phyloP scores from a whole-genome alignment of 2,888 invertebrate species.

The Pardosa pseudoannulata region DNA sequence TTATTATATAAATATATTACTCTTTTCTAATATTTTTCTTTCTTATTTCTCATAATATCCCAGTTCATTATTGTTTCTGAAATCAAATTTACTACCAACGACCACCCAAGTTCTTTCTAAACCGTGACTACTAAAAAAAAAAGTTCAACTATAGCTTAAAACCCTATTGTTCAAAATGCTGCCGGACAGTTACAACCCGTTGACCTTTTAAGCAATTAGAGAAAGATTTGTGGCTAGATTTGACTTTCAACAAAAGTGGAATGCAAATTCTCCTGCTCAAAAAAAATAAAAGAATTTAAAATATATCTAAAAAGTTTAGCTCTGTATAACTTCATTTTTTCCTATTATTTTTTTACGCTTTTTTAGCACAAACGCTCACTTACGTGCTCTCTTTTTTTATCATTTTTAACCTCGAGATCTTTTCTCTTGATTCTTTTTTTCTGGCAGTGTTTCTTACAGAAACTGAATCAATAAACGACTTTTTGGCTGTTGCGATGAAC shows the following conservation, averaged over 20 bases:
- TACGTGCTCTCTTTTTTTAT: conserved; percentile 19
- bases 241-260: conserved; percentile 54
- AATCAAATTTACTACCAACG: too few relatives aligned
- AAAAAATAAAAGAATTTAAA: conserved; percentile 46
- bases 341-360: background rate
- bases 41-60: too few relatives aligned
- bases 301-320: conserved; percentile 35
- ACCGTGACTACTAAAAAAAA: too few relatives aligned
- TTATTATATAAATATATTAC: too few relatives aligned
- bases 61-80: too few relatives aligned
- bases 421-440: too few relatives aligned
- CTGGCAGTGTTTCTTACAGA: too few relatives aligned
- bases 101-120: too few relatives aligned
- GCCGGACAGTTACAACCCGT: conserved; percentile 30
- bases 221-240: conserved; percentile 54
- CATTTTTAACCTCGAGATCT: too few relatives aligned
- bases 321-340: background rate
- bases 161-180: too few relatives aligned
- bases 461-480: conserved; percentile 1
- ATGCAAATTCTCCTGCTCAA: conserved; percentile 29
- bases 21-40: too few relatives aligned
- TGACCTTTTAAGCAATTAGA: conserved; percentile 42
- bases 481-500: conserved; percentile 28
- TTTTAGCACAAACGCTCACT: conserved; percentile 34
- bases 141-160: too few relatives aligned